Base-by-base conservation (phyloP, 2,797 vertebrate species). In the Enteromius paludinosus region DNA sequence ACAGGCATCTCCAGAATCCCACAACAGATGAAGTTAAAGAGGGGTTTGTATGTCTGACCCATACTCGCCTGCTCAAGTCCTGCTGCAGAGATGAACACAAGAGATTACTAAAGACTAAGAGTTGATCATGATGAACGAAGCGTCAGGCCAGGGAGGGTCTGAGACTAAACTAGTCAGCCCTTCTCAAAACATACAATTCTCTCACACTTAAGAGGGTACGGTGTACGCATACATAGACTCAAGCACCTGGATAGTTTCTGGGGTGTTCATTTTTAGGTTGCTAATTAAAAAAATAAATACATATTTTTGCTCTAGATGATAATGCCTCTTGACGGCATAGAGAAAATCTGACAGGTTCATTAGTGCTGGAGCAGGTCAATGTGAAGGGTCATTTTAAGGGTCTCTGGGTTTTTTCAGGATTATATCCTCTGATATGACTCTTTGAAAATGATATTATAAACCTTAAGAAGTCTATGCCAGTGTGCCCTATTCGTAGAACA, bases 21-120 rank as follows among this genome's bases (percentile, higher is more conserved):
- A 79, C 78, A 61, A 79, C 17, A 61, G 78, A 89, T 77, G 83
- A 65, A 84, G 85, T 75, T 17, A 86, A 86, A 92, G 91, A 91
- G 88, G 91, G 88, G 90, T 90, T 88, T 82, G 88, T 87, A 88
- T 65, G 45, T 78, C 81, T 84, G 90, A 92, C 89, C 91, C 38
- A 68, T 75, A 54, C 35, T 30, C 59, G 62, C 87, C 81, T 84
- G 47, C 28, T 84, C 83, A 87, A 47, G 72, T 74, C 68, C 86
- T 77, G 83, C 86, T 81, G 84, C 66, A 52, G 28, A 93, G 93
- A 93, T 90, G 92, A 94, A 92, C 90, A 87, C 85, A 83, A 87
- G 86, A 91, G 91, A 93, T 93, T 93, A 92, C 86, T 87, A 87
- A 92, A 92, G 88, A 93, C 91, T 92, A 93, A 93, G 93, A 92